phyloP scores from a whole-genome alignment of 2,113 vertebrate genomes.

The Gymnarchus niloticus region DNA sequence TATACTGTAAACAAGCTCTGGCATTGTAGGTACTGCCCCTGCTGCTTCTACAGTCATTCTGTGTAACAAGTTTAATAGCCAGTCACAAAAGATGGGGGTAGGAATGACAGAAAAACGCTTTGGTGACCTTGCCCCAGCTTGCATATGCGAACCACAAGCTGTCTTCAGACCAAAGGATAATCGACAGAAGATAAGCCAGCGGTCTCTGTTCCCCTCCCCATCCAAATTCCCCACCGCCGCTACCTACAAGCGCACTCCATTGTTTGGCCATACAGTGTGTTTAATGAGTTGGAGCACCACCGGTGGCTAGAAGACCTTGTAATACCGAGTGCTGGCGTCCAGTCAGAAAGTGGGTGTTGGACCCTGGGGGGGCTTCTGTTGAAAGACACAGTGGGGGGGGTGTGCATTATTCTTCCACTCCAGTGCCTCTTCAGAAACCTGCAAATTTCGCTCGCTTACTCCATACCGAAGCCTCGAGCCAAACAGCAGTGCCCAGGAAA shows the following conservation, averaged over 20 bases:
- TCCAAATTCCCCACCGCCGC: neutral
- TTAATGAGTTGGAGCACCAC: constrained; percentile 12
- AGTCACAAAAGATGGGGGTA: neutral
- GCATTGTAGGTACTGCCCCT: neutral
- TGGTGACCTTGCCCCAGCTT: constrained; percentile 7
- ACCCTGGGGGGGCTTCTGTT: neutral
- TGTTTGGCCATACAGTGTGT: constrained; percentile 2
- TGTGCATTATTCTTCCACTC: constrained; percentile 26
- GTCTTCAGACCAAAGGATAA: neutral
- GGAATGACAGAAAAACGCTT: neutral
- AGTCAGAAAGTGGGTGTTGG: neutral
- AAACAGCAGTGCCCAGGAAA: constrained; percentile 20
- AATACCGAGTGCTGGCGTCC: neutral
- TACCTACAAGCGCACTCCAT: constrained; percentile 8
- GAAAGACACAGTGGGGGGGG: neutral
- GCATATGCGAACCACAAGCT: constrained; percentile 3
- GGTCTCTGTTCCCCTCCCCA: neutral
- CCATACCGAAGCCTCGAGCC: constrained; percentile 16
- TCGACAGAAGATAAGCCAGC: neutral
- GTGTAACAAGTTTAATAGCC: too few species aligned
- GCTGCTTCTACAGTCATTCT: neutral
- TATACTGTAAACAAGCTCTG: neutral
- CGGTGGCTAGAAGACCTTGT: neutral
- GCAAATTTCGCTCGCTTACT: constrained; percentile 15
- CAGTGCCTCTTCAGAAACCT: constrained; percentile 26